A percentile compares a stretch with the other conserved stretches of the same genome.
Evolutionary conservation across 2,797 vertebrate species (phyloP).

Genomic region (Brachyalestes nurse): DNA sequence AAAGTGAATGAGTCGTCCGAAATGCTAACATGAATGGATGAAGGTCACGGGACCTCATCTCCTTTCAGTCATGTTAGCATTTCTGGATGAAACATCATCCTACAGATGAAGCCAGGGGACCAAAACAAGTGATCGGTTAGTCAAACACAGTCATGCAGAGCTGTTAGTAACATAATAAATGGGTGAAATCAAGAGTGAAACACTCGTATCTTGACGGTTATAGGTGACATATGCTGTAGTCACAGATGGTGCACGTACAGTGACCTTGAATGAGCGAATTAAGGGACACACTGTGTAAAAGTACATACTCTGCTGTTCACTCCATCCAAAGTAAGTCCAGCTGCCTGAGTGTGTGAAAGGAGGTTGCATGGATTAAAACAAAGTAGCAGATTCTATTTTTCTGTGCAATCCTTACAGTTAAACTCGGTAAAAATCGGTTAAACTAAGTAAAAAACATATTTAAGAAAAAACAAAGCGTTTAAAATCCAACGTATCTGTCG

Average conservation of each 20-base stretch:
- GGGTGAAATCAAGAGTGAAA: not conserved
- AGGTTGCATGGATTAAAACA: slow-evolving; percentile 72
- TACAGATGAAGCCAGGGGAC: not conserved
- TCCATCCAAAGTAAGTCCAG: slow-evolving; percentile 95
- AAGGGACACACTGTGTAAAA: slow-evolving; percentile 5
- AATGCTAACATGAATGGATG: too few species aligned
- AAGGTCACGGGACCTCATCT: too few species aligned
- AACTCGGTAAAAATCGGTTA: slow-evolving; percentile 7
- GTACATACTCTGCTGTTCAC: slow-evolving; percentile 94
- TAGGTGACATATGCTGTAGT: slow-evolving; percentile 63
- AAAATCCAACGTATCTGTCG: not conserved
- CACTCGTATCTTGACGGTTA: not conserved
- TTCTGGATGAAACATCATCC: not conserved
- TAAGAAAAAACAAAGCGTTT: too few species aligned
- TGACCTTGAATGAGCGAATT: slow-evolving; percentile 58
- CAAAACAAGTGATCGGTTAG: not conserved
- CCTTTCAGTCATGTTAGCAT: not conserved
- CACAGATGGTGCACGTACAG: slow-evolving; percentile 10
- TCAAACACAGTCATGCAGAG: not conserved
- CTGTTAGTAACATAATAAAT: not conserved
- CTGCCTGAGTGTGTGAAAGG: slow-evolving; percentile 85
- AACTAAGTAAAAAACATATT: too few species aligned
- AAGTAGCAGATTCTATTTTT: slow-evolving; percentile 49
- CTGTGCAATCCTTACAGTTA: too few species aligned
- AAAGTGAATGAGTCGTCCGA: too few species aligned